These are phyloP conservation scores for Hydractinia echinata DNA, from an alignment of 30 jellyfish, hydroid and myxozoan genomes.

Conservation along the genomic window DNA sequence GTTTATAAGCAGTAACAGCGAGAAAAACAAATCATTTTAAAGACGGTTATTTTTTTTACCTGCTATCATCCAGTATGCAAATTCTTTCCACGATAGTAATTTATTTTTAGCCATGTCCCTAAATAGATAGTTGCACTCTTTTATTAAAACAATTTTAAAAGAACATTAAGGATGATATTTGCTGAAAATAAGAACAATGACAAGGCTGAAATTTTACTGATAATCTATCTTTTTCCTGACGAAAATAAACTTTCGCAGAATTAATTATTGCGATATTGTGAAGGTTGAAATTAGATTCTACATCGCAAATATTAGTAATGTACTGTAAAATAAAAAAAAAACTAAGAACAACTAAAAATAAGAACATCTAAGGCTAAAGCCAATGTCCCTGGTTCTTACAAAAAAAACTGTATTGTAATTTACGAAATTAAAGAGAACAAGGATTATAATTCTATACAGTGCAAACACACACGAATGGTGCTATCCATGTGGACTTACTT, in stretches of 20 bases:
- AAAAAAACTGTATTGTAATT: not conserved
- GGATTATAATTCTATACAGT: not conserved
- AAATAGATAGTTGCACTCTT: not conserved
- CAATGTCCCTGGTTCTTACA: too few species aligned
- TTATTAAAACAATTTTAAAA: not conserved
- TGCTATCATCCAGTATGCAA: conserved; percentile 61
- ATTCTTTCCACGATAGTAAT: conserved; percentile 76
- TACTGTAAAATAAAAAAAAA: too few species aligned
- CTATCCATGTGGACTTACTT: conserved; percentile 34
- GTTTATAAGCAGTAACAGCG: not conserved
- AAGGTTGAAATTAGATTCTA: too few species aligned
- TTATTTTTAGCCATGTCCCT: conserved; percentile 80
- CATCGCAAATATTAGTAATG: too few species aligned
- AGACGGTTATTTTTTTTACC: conserved; percentile 32
- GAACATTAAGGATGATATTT: too few species aligned
- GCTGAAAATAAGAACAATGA: too few species aligned
- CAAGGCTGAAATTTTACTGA: too few species aligned
- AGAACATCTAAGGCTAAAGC: too few species aligned
- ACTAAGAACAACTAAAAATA: too few species aligned
- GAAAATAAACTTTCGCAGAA: too few species aligned
- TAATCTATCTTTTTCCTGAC: too few species aligned
- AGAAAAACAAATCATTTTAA: not conserved
- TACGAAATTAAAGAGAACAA: not conserved
- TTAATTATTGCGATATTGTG: too few species aligned
- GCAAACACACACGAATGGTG: not conserved